Percentiles rank a stretch among this genome's conserved stretches.
phyloP scores from a whole-genome alignment of 2,113 vertebrate genomes.

The Ibidorhyncha struthersii region DNA sequence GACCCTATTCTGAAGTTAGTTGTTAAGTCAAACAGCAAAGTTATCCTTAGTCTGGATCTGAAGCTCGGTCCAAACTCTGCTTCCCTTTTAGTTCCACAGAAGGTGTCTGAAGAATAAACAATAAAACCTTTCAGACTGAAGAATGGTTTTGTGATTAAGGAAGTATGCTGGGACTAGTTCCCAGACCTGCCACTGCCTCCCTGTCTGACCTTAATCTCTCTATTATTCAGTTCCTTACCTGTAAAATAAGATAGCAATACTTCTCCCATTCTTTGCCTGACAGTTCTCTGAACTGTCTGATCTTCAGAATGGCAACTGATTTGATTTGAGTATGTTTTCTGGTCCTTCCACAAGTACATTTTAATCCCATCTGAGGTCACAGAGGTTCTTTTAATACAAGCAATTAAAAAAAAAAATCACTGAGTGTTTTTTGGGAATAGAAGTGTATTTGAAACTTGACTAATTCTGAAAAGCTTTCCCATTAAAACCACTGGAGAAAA shows the following conservation, averaged over 20 bases:
- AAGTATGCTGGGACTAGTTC: background rate
- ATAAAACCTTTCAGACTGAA: conserved; percentile 19
- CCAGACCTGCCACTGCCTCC: background rate
- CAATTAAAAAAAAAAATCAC: background rate
- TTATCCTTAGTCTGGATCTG: background rate
- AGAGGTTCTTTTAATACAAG: background rate
- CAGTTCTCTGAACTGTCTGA: background rate
- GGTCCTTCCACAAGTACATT: background rate
- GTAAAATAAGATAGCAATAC: background rate
- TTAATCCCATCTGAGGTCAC: background rate
- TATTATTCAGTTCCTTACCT: background rate
- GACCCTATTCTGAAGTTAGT: background rate
- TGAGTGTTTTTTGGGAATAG: background rate
- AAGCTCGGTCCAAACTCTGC: background rate
- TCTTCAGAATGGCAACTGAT: background rate
- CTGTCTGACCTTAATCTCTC: background rate
- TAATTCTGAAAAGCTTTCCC: background rate
- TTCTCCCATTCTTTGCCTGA: background rate
- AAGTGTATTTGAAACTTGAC: background rate
- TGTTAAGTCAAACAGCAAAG: background rate
- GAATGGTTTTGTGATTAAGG: background rate
- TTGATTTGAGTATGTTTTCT: background rate
- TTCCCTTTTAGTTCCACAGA: background rate
- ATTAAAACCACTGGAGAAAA: background rate
- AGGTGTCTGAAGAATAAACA: background rate